phyloP scores from a whole-genome alignment of 2,113 vertebrate genomes.

The Urocolius indicus region DNA sequence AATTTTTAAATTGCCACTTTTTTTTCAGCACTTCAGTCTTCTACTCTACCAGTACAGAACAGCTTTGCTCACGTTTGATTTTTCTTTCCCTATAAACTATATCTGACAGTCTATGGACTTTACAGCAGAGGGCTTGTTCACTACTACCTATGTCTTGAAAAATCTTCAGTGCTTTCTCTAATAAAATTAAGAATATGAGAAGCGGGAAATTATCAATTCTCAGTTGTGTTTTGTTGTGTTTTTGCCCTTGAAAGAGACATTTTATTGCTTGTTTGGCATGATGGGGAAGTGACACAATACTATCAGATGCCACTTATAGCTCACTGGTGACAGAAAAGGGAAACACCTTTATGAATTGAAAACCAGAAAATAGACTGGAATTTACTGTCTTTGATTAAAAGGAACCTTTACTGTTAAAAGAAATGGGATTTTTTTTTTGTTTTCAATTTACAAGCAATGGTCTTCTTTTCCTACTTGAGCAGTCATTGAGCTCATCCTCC shows the following conservation, averaged over 20 bases:
- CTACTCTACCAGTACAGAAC: neutral
- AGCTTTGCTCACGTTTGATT: neutral
- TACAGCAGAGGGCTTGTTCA: neutral
- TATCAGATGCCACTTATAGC: neutral
- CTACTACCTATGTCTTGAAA: neutral
- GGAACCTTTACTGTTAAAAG: neutral
- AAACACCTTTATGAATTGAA: neutral
- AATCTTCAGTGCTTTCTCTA: neutral
- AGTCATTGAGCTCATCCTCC: neutral
- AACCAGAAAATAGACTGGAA: neutral
- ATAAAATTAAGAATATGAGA: neutral
- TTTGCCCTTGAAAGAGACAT: neutral
- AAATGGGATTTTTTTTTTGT: neutral
- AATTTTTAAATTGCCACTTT: neutral
- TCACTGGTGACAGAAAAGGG: neutral
- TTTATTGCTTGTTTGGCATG: neutral
- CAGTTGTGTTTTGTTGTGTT: neutral
- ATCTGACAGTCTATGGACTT: neutral
- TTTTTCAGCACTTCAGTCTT: neutral
- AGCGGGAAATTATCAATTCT: neutral
- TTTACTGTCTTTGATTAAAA: fast-evolving
- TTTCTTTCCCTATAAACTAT: neutral
- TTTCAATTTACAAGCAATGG: neutral
- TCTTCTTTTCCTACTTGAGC: neutral
- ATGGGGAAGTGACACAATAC: neutral